Evolutionary conservation across 2,888 invertebrate species (phyloP).

Genomic region (Aradus depressus): DNA sequence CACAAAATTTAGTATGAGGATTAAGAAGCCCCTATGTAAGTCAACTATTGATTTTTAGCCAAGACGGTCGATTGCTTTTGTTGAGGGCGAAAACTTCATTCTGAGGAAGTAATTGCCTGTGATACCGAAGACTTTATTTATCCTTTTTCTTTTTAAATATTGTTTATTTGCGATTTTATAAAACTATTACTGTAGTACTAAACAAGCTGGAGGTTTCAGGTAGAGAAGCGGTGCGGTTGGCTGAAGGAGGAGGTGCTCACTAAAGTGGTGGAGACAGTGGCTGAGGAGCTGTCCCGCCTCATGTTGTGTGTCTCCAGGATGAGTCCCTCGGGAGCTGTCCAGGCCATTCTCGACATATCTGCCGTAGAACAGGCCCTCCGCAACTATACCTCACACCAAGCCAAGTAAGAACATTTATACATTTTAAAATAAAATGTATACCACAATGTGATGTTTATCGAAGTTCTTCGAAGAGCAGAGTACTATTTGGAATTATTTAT

Average conservation of each 20-base stretch:
- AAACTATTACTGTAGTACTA: too few species aligned
- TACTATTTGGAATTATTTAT: too few species aligned
- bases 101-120: neutral
- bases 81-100: neutral
- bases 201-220: constrained; percentile 39
- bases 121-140: neutral
- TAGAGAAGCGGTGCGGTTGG: constrained; percentile 65
- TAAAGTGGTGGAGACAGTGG: constrained; percentile 79
- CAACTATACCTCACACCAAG: constrained; percentile 51
- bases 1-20: too few species aligned
- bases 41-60: too few species aligned
- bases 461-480: too few species aligned
- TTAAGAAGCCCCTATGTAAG: too few species aligned
- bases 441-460: too few species aligned
- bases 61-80: too few species aligned
- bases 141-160: neutral
- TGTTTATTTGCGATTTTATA: constrained; percentile 2
- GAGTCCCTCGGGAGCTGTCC: constrained; percentile 57
- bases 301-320: constrained; percentile 64
- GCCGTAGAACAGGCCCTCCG: constrained; percentile 54
- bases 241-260: constrained; percentile 60
- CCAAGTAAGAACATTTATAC: constrained; percentile 45
- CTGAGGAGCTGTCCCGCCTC: constrained; percentile 81
- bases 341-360: constrained; percentile 66
- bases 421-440: too few species aligned